Conservation (phyloP, 2,113 vertebrate species). For the Melanerpes formicivorus region DNA sequence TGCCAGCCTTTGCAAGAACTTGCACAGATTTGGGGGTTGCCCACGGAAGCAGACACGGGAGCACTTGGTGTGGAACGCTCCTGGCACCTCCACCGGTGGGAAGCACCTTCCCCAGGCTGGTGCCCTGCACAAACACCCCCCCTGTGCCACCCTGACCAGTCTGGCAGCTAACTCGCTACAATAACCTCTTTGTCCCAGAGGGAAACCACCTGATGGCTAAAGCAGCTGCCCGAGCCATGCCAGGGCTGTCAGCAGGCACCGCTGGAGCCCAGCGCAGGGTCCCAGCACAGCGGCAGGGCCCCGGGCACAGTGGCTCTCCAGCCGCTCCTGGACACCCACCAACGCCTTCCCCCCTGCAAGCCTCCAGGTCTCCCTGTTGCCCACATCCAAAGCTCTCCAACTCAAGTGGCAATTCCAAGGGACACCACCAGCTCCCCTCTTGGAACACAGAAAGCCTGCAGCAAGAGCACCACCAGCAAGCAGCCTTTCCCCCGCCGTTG, state of each 20-base stretch:
- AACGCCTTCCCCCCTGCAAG: background rate
- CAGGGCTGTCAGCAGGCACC: background rate
- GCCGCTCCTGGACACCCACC: background rate
- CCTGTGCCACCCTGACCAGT: background rate
- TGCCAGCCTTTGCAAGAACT: background rate
- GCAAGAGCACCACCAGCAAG: background rate
- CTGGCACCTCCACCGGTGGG: background rate
- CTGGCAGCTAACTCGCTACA: background rate
- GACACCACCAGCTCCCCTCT: background rate
- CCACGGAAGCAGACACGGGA: background rate
- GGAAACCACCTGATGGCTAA: slow-evolving; percentile 49
- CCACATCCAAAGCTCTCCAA: background rate
- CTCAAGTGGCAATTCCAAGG: background rate
- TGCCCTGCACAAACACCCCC: slow-evolving; percentile 9
- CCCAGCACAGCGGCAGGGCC: background rate
- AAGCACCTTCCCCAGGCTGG: accelerated
- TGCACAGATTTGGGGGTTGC: background rate
- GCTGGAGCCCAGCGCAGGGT: background rate
- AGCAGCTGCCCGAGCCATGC: slow-evolving; percentile 33
- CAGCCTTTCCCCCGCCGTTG: background rate
- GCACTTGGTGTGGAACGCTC: background rate
- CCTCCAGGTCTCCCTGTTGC: background rate
- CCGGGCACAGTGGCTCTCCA: background rate
- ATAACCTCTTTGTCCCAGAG: slow-evolving; percentile 51
- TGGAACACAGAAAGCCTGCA: background rate